Evolutionary conservation across 2,888 invertebrate genomes (phyloP), one percentile per base, ranked within the genome.

Genomic region (Ophonus ardosiacus): DNA sequence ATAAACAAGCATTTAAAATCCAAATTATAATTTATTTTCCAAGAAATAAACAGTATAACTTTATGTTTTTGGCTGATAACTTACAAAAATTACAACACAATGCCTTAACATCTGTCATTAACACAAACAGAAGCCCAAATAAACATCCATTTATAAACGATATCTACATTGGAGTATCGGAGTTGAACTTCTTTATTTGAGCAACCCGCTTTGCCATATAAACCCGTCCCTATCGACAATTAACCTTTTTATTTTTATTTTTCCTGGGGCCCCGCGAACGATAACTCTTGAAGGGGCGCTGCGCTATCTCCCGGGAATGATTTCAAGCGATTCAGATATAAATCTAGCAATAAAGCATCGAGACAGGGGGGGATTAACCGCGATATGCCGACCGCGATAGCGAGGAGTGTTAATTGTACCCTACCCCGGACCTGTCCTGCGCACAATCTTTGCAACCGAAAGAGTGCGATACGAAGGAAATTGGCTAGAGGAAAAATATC

Each of bases 401-500:
- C 61, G 15, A 57, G 15, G 40, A 71, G 76, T 76, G 83, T 83
- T 76, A 76, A 83, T 83, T 83, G 83, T 74, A 38, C 74, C 38
- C 8, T n/a, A n/a, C 61, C 61, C 71, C 61, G 74, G 17, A 38
- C 76, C 43, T 83, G 59, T n/a, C n/a, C 24, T 43, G 10, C 17
- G 15, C 51, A 76, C 43, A 76, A 51, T 51, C 56, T 76, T 4
- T 74, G 74, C 24, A 24, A 63, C 4, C 15, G 7, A 31, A n/a
- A 68, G 68, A 68, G 40, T 18, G 18, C 31, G 68, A 68, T 68
- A 68, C 68, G 68, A 38, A 88, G 88, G 88, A 89, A 89, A 89
- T 89, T 89, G 89, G 89, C 89, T 89, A 86, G 89, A 89, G 88
- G 89, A 88, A 88, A 89, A 88, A 89, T 89, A 89, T 89, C 68